Conservation (phyloP, 2,888 invertebrate species). For the Nyleta sp. region DNA sequence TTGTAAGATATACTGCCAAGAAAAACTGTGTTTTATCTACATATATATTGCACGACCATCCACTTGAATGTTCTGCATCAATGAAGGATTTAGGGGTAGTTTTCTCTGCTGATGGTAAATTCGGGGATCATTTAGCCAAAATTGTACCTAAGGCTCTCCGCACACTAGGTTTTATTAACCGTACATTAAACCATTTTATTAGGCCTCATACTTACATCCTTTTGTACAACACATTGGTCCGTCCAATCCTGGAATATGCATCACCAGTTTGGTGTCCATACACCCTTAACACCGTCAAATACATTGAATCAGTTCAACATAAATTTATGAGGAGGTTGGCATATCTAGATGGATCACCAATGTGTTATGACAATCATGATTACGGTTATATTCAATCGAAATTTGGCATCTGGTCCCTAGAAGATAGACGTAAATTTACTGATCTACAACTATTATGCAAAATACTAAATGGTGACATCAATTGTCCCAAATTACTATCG, state of each 20-base stretch:
- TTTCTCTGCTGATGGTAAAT: background rate
- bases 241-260: constrained; percentile 11
- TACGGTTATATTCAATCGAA: background rate
- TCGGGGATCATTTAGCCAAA: background rate
- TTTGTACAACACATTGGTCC: background rate
- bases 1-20: background rate
- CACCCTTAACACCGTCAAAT: background rate
- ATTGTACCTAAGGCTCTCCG: background rate
- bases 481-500: background rate
- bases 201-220: background rate
- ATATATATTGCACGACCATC: background rate
- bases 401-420: background rate
- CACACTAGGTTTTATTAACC: background rate
- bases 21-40: background rate
- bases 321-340: constrained; percentile 19
- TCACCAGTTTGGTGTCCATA: constrained; percentile 1
- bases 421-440: background rate
- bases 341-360: constrained; percentile 18
- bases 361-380: constrained; percentile 11
- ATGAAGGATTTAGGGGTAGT: constrained; percentile 1
- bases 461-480: background rate
- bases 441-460: background rate
- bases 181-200: background rate
- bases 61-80: background rate
- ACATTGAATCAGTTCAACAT: constrained; percentile 24